Base-by-base conservation (phyloP, 2,113 vertebrate genomes). In the Numida meleagris region DNA sequence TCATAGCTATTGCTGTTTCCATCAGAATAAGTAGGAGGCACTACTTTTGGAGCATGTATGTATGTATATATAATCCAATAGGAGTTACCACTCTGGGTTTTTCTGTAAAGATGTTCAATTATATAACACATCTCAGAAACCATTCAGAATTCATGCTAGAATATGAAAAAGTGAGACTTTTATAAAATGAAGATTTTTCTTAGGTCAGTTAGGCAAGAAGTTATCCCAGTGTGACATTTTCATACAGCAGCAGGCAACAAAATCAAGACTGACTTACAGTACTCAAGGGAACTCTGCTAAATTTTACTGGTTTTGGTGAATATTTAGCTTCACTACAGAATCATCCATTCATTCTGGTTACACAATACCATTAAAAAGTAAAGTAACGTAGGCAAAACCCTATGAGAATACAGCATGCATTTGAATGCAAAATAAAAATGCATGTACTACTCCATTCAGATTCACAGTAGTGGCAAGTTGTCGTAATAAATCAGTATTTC, bases 401-500 rank as follows among this genome's bases (percentile, higher is more conserved):
- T 27, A 2, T 12, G 57, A 83, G 65, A 81, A 88, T 73, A 82
- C 14, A 70, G 7, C n/a, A 72, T 7, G 16, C 24, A 75, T 76
- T 23, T 62, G 53, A 96, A 96, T 74, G 65, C 58, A 77, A 94
- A 96, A 91, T 76, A 87, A 94, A 86, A 93, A 78, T 43, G 31
- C 51, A 93, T 38, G 85, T 73, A 45, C 66, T 74, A 61, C 66
- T 95, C 59, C 46, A 24, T 82, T 97, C 91, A 89, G 78, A 93
- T 94, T 89, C 38, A 40, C 78, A 89, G 51, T 38, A 93, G 95
- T 82, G 86, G 84, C 91, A 96, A 87, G 82, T 71, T 86, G 48
- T 68, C 77, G 88, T 93, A 96, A 96, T 72, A 94, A 93, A 94
- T 82, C 82, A 93, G 83, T 63, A 82, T 92, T 95, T 96, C 1